Percentiles rank a stretch among this genome's conserved stretches.
phyloP scores from a whole-genome alignment of 2,797 vertebrate genomes.

The Malurus splendens region DNA sequence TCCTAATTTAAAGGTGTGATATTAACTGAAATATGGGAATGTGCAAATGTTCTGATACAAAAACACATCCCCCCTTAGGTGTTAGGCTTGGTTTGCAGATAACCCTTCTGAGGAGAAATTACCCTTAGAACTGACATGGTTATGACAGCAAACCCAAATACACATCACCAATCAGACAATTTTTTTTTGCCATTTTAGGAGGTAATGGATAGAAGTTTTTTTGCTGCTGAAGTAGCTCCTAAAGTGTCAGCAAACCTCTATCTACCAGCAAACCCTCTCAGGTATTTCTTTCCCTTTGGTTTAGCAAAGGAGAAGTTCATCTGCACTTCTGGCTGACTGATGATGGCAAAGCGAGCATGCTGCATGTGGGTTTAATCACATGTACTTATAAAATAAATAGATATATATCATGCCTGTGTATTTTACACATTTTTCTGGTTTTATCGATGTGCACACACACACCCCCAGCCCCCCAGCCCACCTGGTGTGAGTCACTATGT shows the following conservation, averaged over 20 bases:
- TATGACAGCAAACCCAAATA: neutral
- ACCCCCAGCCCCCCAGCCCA: conserved; percentile 35
- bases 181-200: neutral
- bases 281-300: neutral
- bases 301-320: neutral
- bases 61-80: neutral
- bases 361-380: accelerated
- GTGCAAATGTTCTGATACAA: neutral
- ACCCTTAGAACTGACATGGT: neutral
- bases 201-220: neutral
- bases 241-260: neutral
- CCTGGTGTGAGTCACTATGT: conserved; percentile 88
- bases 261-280: neutral
- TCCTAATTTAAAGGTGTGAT: neutral
- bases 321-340: neutral
- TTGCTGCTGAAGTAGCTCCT: neutral
- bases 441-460: accelerated
- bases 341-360: neutral
- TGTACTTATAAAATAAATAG: accelerated
- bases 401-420: accelerated
- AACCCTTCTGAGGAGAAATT: neutral
- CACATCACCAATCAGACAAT: neutral
- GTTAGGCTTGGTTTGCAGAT: neutral
- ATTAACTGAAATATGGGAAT: neutral
- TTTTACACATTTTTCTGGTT: accelerated